A percentile compares a stretch with the other conserved stretches of the same genome.
These are phyloP conservation scores for Gryllus bimaculatus DNA, from an alignment of 1,140 invertebrate species.

Conservation along the genomic window DNA sequence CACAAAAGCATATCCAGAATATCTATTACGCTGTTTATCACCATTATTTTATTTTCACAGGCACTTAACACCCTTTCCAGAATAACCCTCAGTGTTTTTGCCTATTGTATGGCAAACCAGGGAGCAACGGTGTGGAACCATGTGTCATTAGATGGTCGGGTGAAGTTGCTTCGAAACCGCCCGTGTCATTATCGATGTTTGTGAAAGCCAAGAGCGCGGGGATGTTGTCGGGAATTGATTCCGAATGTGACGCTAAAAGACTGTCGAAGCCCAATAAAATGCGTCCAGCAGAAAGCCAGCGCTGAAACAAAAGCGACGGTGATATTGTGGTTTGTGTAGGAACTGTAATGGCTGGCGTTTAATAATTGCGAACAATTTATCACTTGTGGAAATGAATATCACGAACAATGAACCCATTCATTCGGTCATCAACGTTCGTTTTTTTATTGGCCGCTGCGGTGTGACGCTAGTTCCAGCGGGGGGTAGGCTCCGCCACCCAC, in stretches of 20 bases:
- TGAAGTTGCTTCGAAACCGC: background rate
- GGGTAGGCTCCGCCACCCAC: background rate
- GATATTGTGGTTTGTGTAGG: background rate
- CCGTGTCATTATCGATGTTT: background rate
- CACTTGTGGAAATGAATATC: background rate
- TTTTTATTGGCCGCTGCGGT: background rate
- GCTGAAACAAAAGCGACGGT: background rate
- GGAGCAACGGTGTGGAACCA: no score
- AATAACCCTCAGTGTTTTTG: no score
- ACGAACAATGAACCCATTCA: conserved; percentile 4
- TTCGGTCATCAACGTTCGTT: background rate
- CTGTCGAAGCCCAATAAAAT: background rate
- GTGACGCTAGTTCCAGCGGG: background rate
- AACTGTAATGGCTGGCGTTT: background rate
- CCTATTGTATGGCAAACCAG: no score
- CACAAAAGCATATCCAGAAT: no score
- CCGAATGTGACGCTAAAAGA: background rate
- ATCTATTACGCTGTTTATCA: no score
- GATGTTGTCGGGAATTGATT: background rate
- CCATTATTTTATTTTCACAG: no score
- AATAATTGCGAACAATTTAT: conserved; percentile 1
- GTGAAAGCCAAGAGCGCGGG: background rate
- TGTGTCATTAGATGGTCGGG: background rate
- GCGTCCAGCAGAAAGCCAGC: background rate
- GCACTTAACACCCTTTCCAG: no score